Evolutionary conservation across 2,797 vertebrate species (phyloP).

Genomic region (Oceanodroma leucorhoa): DNA sequence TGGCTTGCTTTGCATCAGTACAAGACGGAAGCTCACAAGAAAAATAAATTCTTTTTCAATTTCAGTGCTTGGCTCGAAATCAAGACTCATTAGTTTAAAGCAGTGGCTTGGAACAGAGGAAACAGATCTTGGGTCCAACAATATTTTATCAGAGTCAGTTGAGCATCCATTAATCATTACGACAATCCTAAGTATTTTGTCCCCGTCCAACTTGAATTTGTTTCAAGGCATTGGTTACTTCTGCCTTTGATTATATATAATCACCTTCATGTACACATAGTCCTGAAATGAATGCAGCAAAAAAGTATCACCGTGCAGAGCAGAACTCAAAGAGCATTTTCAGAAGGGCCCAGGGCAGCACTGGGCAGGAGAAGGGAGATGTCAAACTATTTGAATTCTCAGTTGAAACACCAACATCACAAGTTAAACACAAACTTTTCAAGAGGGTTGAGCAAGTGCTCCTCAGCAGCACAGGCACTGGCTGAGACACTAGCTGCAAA

Average conservation of each 20-base stretch:
- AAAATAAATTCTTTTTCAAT: constrained; percentile 42
- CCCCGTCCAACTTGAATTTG: background rate
- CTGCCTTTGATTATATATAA: background rate
- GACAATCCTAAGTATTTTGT: background rate
- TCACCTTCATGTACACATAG: background rate
- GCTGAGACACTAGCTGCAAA: background rate
- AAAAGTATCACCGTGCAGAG: background rate
- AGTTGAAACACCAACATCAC: background rate
- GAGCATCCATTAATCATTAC: constrained; percentile 23
- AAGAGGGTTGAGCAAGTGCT: background rate
- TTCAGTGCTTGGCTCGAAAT: constrained; percentile 32
- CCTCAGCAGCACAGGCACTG: background rate
- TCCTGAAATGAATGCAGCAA: background rate
- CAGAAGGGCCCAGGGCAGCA: background rate
- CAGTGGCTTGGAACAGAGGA: constrained; percentile 28
- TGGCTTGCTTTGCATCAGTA: constrained; percentile 1
- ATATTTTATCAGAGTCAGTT: constrained; percentile 1
- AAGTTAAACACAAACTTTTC: background rate
- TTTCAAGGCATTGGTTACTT: background rate
- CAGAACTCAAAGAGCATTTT: background rate
- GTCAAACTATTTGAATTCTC: background rate
- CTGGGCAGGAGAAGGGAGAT: background rate
- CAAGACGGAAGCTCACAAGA: background rate
- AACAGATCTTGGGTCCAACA: constrained; percentile 16
- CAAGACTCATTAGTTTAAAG: constrained; percentile 42